Percentiles rank a stretch among this genome's conserved stretches.
Evolutionary conservation across 1,140 invertebrate species (phyloP).

Genomic region (Heliothis subflexa): DNA sequence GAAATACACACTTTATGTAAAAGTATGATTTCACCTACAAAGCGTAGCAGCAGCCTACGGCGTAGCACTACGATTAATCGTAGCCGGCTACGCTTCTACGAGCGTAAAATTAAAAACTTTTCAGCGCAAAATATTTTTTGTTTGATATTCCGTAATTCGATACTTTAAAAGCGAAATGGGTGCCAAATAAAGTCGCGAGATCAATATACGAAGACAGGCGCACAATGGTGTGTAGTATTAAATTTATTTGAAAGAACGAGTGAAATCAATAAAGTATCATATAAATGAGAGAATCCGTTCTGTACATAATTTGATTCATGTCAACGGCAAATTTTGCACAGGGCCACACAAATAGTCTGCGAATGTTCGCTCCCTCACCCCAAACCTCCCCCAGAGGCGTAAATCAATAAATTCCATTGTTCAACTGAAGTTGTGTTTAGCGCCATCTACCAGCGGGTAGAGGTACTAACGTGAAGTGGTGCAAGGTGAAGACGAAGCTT

Average conservation of each 20-base stretch:
- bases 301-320: conserved; percentile 43
- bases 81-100: conserved; percentile 8
- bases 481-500: background rate
- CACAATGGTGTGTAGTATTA: conserved; percentile 1
- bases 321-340: conserved; percentile 41
- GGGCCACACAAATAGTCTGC: conserved; percentile 29
- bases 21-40: background rate
- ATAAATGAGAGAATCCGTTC: conserved; percentile 13
- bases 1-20: background rate
- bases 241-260: conserved; percentile 10
- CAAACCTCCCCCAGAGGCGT: background rate
- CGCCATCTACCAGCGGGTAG: conserved; percentile 52
- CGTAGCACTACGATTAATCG: conserved; percentile 30
- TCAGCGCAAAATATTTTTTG: background rate
- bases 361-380: conserved; percentile 13
- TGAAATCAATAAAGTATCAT: conserved; percentile 24
- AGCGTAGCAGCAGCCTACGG: conserved; percentile 11
- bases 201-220: background rate
- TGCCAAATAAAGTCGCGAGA: conserved; percentile 13
- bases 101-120: background rate
- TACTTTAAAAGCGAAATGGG: conserved; percentile 21
- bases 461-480: conserved; percentile 36
- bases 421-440: conserved; percentile 41
- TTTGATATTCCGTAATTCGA: conserved; percentile 3
- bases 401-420: conserved; percentile 54